Percentiles rank a stretch among this genome's conserved stretches.
phyloP scores from a whole-genome alignment of 2,113 vertebrate genomes.

The Macrotis lagotis region DNA sequence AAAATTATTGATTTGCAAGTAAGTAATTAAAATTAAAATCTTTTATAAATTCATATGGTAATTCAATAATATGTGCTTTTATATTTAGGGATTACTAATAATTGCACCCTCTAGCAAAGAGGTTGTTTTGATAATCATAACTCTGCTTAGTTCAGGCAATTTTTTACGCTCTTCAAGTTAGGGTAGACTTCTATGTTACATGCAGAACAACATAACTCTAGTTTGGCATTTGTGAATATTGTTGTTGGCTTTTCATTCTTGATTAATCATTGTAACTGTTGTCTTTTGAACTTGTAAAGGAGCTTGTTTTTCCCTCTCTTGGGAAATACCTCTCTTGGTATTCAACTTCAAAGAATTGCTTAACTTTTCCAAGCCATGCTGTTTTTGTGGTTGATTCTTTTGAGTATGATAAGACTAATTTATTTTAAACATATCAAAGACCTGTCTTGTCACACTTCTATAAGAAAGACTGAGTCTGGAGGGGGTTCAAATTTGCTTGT shows the following conservation, averaged over 20 bases:
- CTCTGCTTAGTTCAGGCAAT: neutral
- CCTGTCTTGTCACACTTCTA: constrained; percentile 61
- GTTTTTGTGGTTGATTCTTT: constrained; percentile 10
- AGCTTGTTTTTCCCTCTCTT: neutral
- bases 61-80: neutral
- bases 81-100: neutral
- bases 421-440: constrained; percentile 75
- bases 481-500: constrained; percentile 21
- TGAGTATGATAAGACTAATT: constrained; percentile 1
- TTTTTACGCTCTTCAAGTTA: neutral
- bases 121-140: neutral
- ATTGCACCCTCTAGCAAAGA: neutral
- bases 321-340: neutral
- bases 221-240: neutral
- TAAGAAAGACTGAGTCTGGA: constrained; percentile 56
- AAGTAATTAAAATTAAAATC: too few relatives aligned
- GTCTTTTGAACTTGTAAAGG: neutral
- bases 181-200: neutral
- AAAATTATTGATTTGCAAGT: constrained; percentile 84
- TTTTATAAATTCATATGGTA: neutral
- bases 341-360: neutral
- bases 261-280: neutral
- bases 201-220: neutral
- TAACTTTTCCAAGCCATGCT: neutral
- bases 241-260: constrained; percentile 4